Conservation (phyloP, 2,888 invertebrate genomes). For the Gastracanthus pulcherrimus region DNA sequence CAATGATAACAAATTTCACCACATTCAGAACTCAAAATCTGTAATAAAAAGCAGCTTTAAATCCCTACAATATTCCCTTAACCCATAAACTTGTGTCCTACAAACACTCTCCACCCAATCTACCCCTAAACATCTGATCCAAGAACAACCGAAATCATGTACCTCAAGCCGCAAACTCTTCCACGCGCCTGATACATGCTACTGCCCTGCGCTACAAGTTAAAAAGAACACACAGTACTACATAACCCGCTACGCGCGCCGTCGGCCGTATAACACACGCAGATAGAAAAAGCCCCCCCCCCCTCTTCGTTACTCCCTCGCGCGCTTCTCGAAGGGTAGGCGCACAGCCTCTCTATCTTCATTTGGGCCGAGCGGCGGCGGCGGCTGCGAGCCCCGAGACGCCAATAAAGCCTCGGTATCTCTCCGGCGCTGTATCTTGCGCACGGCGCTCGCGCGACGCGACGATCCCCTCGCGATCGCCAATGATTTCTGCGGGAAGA, state of each 20-base stretch:
- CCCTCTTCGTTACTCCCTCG: conserved; percentile 11
- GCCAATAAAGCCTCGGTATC: conserved; percentile 73
- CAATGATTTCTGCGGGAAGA: conserved; percentile 7
- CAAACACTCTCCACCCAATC: neutral
- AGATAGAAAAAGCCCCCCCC: conserved; percentile 22
- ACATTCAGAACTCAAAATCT: too few species aligned
- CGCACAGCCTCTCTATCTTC: conserved; percentile 63
- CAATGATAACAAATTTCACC: too few species aligned
- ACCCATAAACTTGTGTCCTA: neutral
- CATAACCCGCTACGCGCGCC: conserved; percentile 33
- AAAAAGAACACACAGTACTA: too few species aligned
- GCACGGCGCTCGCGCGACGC: neutral
- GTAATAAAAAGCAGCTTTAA: too few species aligned
- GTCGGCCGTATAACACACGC: neutral
- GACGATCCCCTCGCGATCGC: too few species aligned
- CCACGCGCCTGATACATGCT: neutral
- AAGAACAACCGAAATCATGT: conserved; percentile 22
- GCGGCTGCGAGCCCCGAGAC: conserved; percentile 71
- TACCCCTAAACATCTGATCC: neutral
- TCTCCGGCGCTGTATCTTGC: conserved; percentile 48
- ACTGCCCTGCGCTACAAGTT: neutral
- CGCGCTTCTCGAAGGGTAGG: conserved; percentile 23
- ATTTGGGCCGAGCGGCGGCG: conserved; percentile 61
- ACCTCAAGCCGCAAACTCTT: conserved; percentile 4
- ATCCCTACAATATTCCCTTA: too few species aligned